phyloP scores from a whole-genome alignment of 2,113 vertebrate species.

The Amphiprion ocellaris region DNA sequence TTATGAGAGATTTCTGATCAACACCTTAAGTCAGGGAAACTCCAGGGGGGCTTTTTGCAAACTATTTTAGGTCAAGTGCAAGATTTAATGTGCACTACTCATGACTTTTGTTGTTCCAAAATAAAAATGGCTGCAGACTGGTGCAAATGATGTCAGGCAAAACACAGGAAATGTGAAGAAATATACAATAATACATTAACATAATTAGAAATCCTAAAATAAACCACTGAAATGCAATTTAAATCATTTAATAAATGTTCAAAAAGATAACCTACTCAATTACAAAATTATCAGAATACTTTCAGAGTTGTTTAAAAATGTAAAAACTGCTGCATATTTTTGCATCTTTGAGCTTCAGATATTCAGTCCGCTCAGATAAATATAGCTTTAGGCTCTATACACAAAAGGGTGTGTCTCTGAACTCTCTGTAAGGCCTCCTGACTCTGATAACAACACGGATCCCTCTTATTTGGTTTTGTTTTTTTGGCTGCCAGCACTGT shows the following conservation, averaged over 20 bases:
- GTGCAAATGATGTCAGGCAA: too few relatives aligned
- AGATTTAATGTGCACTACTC: neutral
- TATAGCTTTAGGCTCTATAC: neutral
- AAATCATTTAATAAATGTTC: too few relatives aligned
- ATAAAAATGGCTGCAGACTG: too few relatives aligned
- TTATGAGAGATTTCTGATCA: neutral
- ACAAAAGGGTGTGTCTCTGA: constrained; percentile 43
- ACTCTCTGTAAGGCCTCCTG: neutral
- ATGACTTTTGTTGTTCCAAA: too few relatives aligned
- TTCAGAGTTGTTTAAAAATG: neutral
- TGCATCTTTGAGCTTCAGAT: neutral
- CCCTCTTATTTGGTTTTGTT: constrained; percentile 4
- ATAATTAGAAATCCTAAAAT: too few relatives aligned
- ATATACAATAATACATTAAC: too few relatives aligned
- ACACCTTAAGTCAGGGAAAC: constrained; percentile 17
- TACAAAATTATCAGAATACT: too few relatives aligned
- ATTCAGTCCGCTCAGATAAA: constrained; percentile 16
- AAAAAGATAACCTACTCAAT: too few relatives aligned
- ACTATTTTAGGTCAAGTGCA: neutral
- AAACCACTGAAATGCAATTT: too few relatives aligned
- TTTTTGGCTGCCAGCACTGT: neutral
- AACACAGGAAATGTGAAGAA: too few relatives aligned
- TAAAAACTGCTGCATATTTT: neutral
- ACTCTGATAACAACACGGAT: constrained; percentile 25
- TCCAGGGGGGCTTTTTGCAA: neutral